These are phyloP conservation scores for Amitus sp. DNA, from an alignment of 2,888 invertebrate genomes.

Conservation along the genomic window DNA sequence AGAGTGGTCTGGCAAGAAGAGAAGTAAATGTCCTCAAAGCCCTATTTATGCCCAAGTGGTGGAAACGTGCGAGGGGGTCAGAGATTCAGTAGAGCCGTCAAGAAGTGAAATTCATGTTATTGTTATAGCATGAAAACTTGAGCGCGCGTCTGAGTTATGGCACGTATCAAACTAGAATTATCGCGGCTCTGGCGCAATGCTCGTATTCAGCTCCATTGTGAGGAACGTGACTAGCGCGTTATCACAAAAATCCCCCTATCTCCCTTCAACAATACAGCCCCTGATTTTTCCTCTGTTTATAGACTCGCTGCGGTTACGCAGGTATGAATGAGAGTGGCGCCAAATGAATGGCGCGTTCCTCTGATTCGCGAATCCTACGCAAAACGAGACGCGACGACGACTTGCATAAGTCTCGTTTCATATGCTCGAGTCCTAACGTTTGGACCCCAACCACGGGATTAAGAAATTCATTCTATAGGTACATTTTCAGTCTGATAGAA, in stretches of 20 bases:
- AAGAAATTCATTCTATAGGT: too few relatives aligned
- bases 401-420: conserved; percentile 31
- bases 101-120: neutral
- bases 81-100: neutral
- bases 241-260: conserved; percentile 30
- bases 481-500: too few relatives aligned
- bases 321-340: conserved; percentile 65
- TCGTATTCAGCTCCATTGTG: conserved; percentile 21
- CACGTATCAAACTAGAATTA: neutral
- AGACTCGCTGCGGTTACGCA: conserved; percentile 29
- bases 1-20: too few relatives aligned
- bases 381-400: conserved; percentile 34
- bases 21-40: neutral
- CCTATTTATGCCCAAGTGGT: neutral
- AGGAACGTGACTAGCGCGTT: conserved; percentile 11
- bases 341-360: conserved; percentile 65
- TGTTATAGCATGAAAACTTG: neutral
- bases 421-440: conserved; percentile 15
- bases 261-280: conserved; percentile 25
- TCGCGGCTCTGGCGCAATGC: conserved; percentile 13
- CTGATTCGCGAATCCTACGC: conserved; percentile 59
- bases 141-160: neutral
- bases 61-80: neutral
- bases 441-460: too few relatives aligned
- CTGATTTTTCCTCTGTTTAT: conserved; percentile 33